Evolutionary conservation across 2,797 vertebrate species (phyloP), one percentile per base, ranked within the genome.

Genomic region (Tangara arthus): DNA sequence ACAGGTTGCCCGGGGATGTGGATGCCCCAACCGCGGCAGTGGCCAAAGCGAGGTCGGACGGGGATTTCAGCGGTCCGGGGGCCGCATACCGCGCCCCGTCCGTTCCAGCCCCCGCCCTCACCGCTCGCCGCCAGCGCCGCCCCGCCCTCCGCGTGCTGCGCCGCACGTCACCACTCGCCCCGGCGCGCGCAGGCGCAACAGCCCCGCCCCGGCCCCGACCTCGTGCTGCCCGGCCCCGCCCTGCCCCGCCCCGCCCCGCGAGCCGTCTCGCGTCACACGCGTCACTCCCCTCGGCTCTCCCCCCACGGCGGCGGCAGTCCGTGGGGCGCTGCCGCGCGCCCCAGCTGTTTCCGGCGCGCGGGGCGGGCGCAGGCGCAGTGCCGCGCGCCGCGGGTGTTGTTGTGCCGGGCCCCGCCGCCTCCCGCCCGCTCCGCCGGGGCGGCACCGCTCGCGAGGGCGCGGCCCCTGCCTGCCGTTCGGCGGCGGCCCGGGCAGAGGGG

Each of bases 11-110:
- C 19, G 41, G 3, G 32, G 2, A 49, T 18, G 13, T 2, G 32
- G 19, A 12, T 7, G 19, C 35, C 15, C 7, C 13, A 26, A 5
- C 39, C 20, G 16, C 1, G 8, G 5, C 18, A 47, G 11, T 0
- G 22, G 19, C 9, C 34, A 21, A 11, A 26, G 15, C 4, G 17
- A 8, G 2, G 17, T 8, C 16, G 30, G 13, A 4, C 1, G 6
- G 3, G 1, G 3, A 13, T 21, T 6, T 14, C 3, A 63, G 10
- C 14, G 13, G 14, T 6, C 12, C 11, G 10, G 30, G 8, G 3
- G 12, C 1, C 8, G 0, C 2, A 9, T 2, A 7, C 4, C 1
- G 8, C 0, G 0, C 0, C 11, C 8, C 0, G 12, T 1, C 7
- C 4, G 1, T 3, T 2, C 24, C 42, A 1, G 15, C 3, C 18